Base-by-base conservation (phyloP, 1,140 invertebrate species). In the Drosophila dunni region DNA sequence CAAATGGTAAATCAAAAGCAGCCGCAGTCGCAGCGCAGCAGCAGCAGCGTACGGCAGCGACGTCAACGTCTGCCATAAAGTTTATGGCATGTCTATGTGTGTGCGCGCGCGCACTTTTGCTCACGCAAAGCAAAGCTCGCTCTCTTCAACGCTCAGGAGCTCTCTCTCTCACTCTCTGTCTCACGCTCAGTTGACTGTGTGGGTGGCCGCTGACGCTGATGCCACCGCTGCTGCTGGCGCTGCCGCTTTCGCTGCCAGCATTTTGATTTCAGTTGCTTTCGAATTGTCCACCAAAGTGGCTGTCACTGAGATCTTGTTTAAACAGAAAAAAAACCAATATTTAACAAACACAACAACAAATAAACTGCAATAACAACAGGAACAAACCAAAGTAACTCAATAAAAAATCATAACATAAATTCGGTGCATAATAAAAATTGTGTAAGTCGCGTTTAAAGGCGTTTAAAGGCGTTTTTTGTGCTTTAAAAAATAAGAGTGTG, bases 201-300 rank as follows among this genome's bases (percentile, higher is more conserved):
- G 75, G 64, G 75, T 60, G 64, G 58, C 15, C n/a, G 20, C 34
- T 50, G 45, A 24, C 17, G 65, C 45, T 38, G 42, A 10, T 20
- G 11, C 40, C 2, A 11, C 40, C 40, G 40, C 24, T 29, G 24
- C 24, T 29, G 24, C 24, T 6, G 6, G 10, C 9, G 48, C 48
- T 20, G 48, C 11, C 33, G 51, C 61, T 45, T n/a, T 50, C 45
- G 66, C 44, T 73, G 77, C 67, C 71, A 69, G 61, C 69, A 61
- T 58, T 72, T 79, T 50, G 62, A 46, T 68, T 77, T 79, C 79
- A 90, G 86, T 90, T 82, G 81, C 86, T 90, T 86, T 90, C 74
- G 82, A 90, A 82, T 80, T 79, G 79, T 90, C 77, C 82, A 79
- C 86, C 88, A 82, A 71, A 75, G 73, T 70, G 77, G 86, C 73